A percentile compares a stretch with the other conserved stretches of the same genome.
phyloP scores from a whole-genome alignment of 1,140 invertebrate species.

The Drepana arcuata region DNA sequence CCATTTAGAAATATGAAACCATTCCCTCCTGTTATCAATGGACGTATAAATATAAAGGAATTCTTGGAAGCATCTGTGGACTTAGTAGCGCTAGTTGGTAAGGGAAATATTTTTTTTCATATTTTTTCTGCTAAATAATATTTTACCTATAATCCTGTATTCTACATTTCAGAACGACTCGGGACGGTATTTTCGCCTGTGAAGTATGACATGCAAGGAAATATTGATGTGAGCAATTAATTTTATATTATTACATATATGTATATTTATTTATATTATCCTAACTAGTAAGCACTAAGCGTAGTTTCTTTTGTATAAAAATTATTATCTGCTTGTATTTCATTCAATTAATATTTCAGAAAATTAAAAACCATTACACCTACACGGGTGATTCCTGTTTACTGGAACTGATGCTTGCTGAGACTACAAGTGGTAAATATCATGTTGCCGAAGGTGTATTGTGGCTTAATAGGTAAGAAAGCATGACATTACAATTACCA shows the following conservation, averaged over 20 bases:
- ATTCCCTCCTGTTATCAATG: slow-evolving; percentile 66
- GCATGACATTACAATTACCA: no score
- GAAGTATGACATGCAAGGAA: slow-evolving; percentile 81
- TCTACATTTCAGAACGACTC: slow-evolving; percentile 76
- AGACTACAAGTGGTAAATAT: slow-evolving; percentile 64
- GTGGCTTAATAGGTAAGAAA: slow-evolving; percentile 78
- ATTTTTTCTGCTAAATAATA: neutral
- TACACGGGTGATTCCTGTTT: slow-evolving; percentile 73
- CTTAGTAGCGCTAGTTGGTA: slow-evolving; percentile 76
- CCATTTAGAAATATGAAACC: slow-evolving; percentile 40
- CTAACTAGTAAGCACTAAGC: no score
- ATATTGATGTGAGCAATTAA: slow-evolving; percentile 81
- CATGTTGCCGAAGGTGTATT: slow-evolving; percentile 75
- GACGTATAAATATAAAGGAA: slow-evolving; percentile 74
- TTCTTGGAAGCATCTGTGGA: slow-evolving; percentile 76
- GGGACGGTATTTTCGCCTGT: slow-evolving; percentile 81
- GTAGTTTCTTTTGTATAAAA: no score
- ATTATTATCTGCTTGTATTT: no score
- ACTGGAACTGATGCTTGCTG: slow-evolving; percentile 77
- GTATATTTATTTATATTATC: no score
- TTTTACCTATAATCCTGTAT: neutral
- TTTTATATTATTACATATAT: no score
- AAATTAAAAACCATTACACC: slow-evolving; percentile 75
- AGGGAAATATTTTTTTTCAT: slow-evolving; percentile 17
- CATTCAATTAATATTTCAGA: slow-evolving; percentile 72